A percentile compares a stretch with the other conserved stretches of the same genome.
These are phyloP conservation scores for Macroramphosus scolopax DNA, from an alignment of 2,797 vertebrate genomes.

Conservation along the genomic window DNA sequence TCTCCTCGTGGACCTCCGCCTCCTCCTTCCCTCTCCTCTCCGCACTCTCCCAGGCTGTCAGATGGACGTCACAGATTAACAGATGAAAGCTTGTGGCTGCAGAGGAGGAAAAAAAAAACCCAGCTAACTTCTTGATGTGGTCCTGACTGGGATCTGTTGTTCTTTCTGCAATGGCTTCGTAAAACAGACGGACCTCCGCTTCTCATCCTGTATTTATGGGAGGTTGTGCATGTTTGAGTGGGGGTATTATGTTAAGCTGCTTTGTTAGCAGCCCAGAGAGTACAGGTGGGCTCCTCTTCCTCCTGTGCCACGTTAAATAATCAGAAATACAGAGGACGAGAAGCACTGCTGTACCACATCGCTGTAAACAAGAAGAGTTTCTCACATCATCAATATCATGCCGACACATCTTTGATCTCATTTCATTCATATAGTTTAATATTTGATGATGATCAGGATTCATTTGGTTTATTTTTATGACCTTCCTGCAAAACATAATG, in stretches of 20 bases:
- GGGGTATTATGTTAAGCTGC: constrained; percentile 52
- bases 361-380: no score
- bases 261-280: constrained; percentile 59
- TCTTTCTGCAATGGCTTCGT: constrained; percentile 69
- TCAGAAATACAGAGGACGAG: no score
- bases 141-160: constrained; percentile 71
- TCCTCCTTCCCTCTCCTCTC: constrained; percentile 40
- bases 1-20: neutral
- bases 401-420: no score
- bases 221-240: constrained; percentile 22
- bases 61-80: constrained; percentile 65
- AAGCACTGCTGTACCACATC: no score
- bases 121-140: constrained; percentile 73
- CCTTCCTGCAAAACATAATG: no score
- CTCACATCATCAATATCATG: no score
- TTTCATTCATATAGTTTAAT: no score
- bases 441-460: no score
- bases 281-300: constrained; percentile 68
- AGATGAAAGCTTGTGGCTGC: constrained; percentile 69
- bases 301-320: no score
- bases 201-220: constrained; percentile 65
- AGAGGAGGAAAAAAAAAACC: constrained; percentile 36
- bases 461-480: no score
- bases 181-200: constrained; percentile 65
- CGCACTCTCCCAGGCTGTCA: constrained; percentile 59